Percentiles rank a stretch among this genome's conserved stretches.
These are phyloP conservation scores for Sarcophaga carnaria DNA, from an alignment of 2,888 invertebrate species.

Conservation along the genomic window DNA sequence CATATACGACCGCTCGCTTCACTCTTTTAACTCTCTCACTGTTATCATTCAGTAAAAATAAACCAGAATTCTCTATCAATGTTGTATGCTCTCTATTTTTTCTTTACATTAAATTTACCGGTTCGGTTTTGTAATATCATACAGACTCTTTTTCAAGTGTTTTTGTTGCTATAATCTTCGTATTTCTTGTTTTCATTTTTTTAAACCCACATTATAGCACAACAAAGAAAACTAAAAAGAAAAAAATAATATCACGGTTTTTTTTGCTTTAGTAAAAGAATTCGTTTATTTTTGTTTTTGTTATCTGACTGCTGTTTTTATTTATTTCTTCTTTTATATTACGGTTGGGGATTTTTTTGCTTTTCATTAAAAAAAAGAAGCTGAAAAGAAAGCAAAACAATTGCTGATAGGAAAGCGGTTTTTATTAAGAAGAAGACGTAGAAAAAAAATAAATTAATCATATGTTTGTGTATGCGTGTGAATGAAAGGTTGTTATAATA, in stretches of 20 bases:
- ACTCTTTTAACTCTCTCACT: background rate
- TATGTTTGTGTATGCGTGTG: constrained; percentile 25
- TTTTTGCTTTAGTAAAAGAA: constrained; percentile 49
- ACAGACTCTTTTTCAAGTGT: constrained; percentile 52
- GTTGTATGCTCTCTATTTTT: constrained; percentile 1
- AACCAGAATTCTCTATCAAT: too few relatives aligned
- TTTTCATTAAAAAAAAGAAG: constrained; percentile 22
- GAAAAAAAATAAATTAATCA: constrained; percentile 14
- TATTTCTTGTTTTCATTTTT: background rate
- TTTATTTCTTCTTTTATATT: background rate
- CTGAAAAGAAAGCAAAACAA: constrained; percentile 15
- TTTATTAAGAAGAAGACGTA: constrained; percentile 33
- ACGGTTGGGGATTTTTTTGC: constrained; percentile 36
- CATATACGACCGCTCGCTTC: too few relatives aligned
- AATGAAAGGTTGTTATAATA: constrained; percentile 58
- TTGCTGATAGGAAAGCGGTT: constrained; percentile 48
- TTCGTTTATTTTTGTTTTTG: constrained; percentile 59
- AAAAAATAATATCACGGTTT: background rate
- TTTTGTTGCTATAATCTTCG: too few relatives aligned
- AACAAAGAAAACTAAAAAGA: background rate
- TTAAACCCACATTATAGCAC: constrained; percentile 46
- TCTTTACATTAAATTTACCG: constrained; percentile 60
- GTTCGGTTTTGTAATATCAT: constrained; percentile 68
- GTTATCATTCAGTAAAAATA: too few relatives aligned
- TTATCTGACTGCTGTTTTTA: constrained; percentile 54